Percentiles rank a stretch among this genome's conserved stretches.
These are phyloP conservation scores for Notolabrus celidotus DNA, from an alignment of 2,797 vertebrate species.

Conservation along the genomic window DNA sequence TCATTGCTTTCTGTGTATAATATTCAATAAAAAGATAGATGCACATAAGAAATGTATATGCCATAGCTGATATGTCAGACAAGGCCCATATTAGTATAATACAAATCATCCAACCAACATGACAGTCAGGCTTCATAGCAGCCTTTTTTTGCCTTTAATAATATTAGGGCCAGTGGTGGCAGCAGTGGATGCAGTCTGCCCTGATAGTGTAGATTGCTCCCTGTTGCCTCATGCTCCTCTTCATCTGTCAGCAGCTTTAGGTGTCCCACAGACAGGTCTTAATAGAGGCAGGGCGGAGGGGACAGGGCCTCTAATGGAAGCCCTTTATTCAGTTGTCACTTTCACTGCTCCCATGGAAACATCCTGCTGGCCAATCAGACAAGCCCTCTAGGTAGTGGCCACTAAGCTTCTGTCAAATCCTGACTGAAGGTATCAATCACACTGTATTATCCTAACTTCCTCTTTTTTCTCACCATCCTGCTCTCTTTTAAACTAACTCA, in stretches of 20 bases:
- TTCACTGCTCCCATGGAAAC: slow-evolving; percentile 75
- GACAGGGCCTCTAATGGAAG: slow-evolving; percentile 77
- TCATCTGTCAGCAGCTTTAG: slow-evolving; percentile 69
- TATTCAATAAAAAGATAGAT: too few species aligned
- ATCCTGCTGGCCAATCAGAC: slow-evolving; percentile 70
- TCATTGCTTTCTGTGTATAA: too few species aligned
- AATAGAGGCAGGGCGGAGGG: slow-evolving; percentile 69
- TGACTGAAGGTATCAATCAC: slow-evolving; percentile 61
- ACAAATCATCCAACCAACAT: too few species aligned
- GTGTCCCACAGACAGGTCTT: slow-evolving; percentile 72
- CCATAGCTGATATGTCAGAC: too few species aligned
- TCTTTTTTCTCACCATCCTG: slow-evolving; percentile 1
- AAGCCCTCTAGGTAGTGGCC: slow-evolving; percentile 54
- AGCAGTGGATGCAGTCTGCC: slow-evolving; percentile 19
- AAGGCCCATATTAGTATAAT: too few species aligned
- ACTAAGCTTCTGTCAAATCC: slow-evolving; percentile 34
- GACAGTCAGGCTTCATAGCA: too few species aligned
- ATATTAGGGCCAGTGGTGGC: slow-evolving; percentile 21
- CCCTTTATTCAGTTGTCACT: slow-evolving; percentile 83
- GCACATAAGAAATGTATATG: too few species aligned
- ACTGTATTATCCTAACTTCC: slow-evolving; percentile 35
- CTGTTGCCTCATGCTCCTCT: slow-evolving; percentile 44
- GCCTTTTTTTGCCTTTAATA: not conserved
- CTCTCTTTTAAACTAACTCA: not conserved
- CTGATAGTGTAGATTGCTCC: slow-evolving; percentile 44